Evolutionary conservation across 2,888 invertebrate species (phyloP).

Genomic region (Pocota personata): DNA sequence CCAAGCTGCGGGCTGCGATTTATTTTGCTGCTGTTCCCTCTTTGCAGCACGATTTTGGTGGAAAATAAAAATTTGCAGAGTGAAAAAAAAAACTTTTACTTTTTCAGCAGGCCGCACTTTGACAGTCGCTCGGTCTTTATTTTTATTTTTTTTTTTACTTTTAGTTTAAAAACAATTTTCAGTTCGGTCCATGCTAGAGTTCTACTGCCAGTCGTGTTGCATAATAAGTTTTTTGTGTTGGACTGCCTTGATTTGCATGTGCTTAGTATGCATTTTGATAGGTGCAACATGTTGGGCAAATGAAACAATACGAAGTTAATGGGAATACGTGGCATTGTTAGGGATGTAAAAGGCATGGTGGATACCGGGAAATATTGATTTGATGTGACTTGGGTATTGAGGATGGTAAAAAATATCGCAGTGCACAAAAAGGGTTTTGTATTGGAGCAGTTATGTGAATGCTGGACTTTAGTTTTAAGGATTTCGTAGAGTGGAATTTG

Average conservation of each 20-base stretch:
- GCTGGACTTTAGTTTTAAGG: conserved; percentile 1
- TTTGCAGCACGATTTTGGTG: conserved; percentile 47
- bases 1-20: conserved; percentile 52
- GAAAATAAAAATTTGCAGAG: neutral
- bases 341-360: neutral
- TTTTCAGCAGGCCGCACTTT: conserved; percentile 34
- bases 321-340: conserved; percentile 63
- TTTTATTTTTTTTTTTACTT: conserved; percentile 14
- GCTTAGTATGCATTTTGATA: conserved; percentile 42
- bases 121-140: conserved; percentile 40
- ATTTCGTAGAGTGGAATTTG: too few species aligned
- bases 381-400: conserved; percentile 26
- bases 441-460: neutral
- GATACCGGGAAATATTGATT: conserved; percentile 49
- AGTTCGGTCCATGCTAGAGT: conserved; percentile 10
- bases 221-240: conserved; percentile 33
- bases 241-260: conserved; percentile 64
- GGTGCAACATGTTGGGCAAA: conserved; percentile 63
- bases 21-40: conserved; percentile 19
- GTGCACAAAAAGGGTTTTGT: neutral
- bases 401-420: neutral
- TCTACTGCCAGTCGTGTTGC: conserved; percentile 51
- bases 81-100: conserved; percentile 56
- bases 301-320: conserved; percentile 56
- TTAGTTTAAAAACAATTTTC: neutral